Percentiles rank a stretch among this genome's conserved stretches.
Conservation (phyloP, 2,888 invertebrate genomes). For the Tineola bisselliella region DNA sequence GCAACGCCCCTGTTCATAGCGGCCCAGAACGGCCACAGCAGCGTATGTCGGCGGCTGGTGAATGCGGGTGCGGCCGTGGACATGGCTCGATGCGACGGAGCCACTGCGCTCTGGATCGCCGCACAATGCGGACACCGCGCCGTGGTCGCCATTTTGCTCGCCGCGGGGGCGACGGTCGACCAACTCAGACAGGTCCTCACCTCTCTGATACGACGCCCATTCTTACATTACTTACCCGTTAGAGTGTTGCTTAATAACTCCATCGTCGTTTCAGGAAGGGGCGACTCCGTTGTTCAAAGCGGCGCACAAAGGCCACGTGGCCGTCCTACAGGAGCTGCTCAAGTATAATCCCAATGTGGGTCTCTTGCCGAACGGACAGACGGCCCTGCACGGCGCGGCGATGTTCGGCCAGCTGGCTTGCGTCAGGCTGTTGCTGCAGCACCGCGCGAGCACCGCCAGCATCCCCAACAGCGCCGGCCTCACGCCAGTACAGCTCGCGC, state of each 20-base stretch:
- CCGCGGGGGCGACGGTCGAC: constrained; percentile 83
- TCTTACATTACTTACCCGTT: too few species aligned
- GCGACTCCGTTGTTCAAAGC: constrained; percentile 95
- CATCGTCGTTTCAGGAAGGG: constrained; percentile 76
- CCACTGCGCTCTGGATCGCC: constrained; percentile 93
- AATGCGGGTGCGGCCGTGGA: constrained; percentile 79
- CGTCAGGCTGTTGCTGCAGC: constrained; percentile 77
- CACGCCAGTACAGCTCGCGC: constrained; percentile 73
- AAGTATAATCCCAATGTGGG: constrained; percentile 84
- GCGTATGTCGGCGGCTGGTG: constrained; percentile 78
- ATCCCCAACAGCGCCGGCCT: constrained; percentile 77
- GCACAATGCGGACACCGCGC: constrained; percentile 94
- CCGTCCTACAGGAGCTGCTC: constrained; percentile 85
- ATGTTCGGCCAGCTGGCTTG: constrained; percentile 87
- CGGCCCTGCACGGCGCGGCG: constrained; percentile 89
- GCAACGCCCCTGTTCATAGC: constrained; percentile 93
- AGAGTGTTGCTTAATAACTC: neutral
- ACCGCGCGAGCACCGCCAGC: constrained; percentile 74
- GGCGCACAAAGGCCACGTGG: constrained; percentile 91
- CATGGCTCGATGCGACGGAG: constrained; percentile 81
- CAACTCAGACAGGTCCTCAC: constrained; percentile 77
- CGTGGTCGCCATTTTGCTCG: constrained; percentile 79
- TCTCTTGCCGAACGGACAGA: constrained; percentile 88
- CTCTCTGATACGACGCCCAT: neutral
- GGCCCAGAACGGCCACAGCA: constrained; percentile 91